phyloP scores from a whole-genome alignment of 2,888 invertebrate genomes.

The Pogonocherus hispidulus region DNA sequence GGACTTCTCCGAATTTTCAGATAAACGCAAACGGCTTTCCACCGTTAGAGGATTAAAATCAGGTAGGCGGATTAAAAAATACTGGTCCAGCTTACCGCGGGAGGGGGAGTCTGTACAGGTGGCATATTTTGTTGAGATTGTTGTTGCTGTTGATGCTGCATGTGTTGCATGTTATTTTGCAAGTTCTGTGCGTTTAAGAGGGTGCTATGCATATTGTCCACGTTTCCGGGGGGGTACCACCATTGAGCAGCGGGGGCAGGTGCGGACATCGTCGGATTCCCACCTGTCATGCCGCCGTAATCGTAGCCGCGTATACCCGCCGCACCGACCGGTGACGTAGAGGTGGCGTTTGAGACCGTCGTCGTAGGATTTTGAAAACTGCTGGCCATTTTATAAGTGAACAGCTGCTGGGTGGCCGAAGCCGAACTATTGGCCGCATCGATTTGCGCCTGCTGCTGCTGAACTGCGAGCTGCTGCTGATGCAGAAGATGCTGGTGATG shows the following conservation, averaged over 20 bases:
- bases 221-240: slow-evolving; percentile 80
- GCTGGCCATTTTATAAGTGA: slow-evolving; percentile 89
- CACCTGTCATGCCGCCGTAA: slow-evolving; percentile 72
- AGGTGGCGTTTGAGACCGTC: slow-evolving; percentile 75
- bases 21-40: slow-evolving; percentile 27
- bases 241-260: slow-evolving; percentile 75
- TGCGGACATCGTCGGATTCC: slow-evolving; percentile 64
- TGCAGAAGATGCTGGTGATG: slow-evolving; percentile 61
- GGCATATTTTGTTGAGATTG: slow-evolving; percentile 62
- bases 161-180: slow-evolving; percentile 59
- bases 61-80: slow-evolving; percentile 50
- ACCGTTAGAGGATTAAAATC: slow-evolving; percentile 44
- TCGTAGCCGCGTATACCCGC: slow-evolving; percentile 75
- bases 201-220: slow-evolving; percentile 75
- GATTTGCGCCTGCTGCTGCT: slow-evolving; percentile 65
- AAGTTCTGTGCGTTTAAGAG: slow-evolving; percentile 67
- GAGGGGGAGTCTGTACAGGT: slow-evolving; percentile 67
- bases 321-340: slow-evolving; percentile 74
- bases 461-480: slow-evolving; percentile 56
- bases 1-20: background rate
- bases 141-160: slow-evolving; percentile 40
- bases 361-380: slow-evolving; percentile 83
- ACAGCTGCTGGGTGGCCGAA: slow-evolving; percentile 77
- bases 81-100: slow-evolving; percentile 62
- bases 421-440: slow-evolving; percentile 74